Evolutionary conservation across 2,797 vertebrate genomes (phyloP), one percentile per base, ranked within the genome.

Genomic region (Lutra lutra): DNA sequence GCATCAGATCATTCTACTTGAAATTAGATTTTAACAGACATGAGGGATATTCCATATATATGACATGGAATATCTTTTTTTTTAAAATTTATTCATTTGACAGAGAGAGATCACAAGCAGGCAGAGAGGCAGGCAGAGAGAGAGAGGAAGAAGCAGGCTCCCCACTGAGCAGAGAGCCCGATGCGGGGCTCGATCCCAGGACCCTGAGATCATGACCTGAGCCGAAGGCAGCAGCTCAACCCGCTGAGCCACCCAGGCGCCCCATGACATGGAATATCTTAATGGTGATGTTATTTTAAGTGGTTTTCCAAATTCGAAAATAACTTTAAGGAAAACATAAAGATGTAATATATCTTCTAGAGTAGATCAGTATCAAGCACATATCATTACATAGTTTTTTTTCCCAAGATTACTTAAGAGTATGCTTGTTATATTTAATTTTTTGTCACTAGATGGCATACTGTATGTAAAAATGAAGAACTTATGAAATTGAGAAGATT

Each of bases 391-490:
- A 43, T 23, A 56, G 2, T 5, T 60, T 75, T 73, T 58, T 87
- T 38, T 3, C 66, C 66, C 51, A 79, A n/a, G 58, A 25, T 86
- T 7, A 89, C 7, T 56, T 89, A 11, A 62, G 1, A 46, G 46
- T 51, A 0, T 79, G 0, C 1, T 86, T 94, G 25, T 85, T 54
- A 27, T 73, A 1, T 91, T 66, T 79, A 29, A 75, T 46, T 56
- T 92, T 72, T 97, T 97, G 95, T 95, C 98, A 86, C 98, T 99
- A 98, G 98, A 40, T 98, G 98, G 98, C 98, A 98, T 5, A 5
- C 43, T 40, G 86, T 0, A 84, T 98, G 70, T 90, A 95, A 94
- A 97, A 96, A 98, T 98, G 84, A 5, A 9, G 35, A 82, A 32
- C 7, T 10, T 25, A 62, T 64, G 40, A 91, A 95, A 75, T 46